Conservation (phyloP, 2,888 invertebrate species). For the Tanaodytes sp. region DNA sequence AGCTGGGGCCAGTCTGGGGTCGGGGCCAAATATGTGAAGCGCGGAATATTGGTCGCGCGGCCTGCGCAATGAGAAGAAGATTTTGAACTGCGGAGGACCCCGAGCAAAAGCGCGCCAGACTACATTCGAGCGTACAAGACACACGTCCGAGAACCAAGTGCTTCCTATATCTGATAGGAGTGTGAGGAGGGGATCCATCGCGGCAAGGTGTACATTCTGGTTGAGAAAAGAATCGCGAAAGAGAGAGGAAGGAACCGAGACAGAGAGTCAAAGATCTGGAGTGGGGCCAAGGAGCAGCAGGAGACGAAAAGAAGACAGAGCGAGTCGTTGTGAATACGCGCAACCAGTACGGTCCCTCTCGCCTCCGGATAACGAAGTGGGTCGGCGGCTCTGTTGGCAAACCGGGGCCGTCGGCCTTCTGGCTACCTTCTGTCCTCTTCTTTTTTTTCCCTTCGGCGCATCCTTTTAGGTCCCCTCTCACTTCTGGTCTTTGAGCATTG, state of each 20-base stretch:
- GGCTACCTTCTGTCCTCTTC: slow-evolving; percentile 3
- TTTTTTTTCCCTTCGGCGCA: slow-evolving; percentile 13
- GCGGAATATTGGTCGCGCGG: slow-evolving; percentile 44
- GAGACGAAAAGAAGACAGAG: slow-evolving; percentile 50
- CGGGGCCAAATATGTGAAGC: slow-evolving; percentile 18
- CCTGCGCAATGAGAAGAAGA: slow-evolving; percentile 56
- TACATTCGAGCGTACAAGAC: slow-evolving; percentile 53
- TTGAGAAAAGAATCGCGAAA: slow-evolving; percentile 51
- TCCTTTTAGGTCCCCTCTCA: slow-evolving; percentile 19
- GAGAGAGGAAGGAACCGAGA: slow-evolving; percentile 49
- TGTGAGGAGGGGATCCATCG: slow-evolving; percentile 52
- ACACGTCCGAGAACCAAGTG: slow-evolving; percentile 56
- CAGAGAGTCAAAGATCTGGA: slow-evolving; percentile 45
- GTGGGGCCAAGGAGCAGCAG: slow-evolving; percentile 52
- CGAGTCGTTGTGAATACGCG: slow-evolving; percentile 52
- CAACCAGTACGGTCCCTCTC: slow-evolving; percentile 64
- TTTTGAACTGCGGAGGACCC: slow-evolving; percentile 57
- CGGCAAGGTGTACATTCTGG: slow-evolving; percentile 51
- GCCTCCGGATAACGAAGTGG: slow-evolving; percentile 66
- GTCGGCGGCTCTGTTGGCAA: slow-evolving; percentile 63
- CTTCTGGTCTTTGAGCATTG: neutral
- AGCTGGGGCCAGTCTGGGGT: neutral
- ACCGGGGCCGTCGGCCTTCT: slow-evolving; percentile 61
- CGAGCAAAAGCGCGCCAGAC: slow-evolving; percentile 56
- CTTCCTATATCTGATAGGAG: slow-evolving; percentile 57